Base-by-base conservation (phyloP, 2,888 invertebrate species). In the Tryphoninae sp. region DNA sequence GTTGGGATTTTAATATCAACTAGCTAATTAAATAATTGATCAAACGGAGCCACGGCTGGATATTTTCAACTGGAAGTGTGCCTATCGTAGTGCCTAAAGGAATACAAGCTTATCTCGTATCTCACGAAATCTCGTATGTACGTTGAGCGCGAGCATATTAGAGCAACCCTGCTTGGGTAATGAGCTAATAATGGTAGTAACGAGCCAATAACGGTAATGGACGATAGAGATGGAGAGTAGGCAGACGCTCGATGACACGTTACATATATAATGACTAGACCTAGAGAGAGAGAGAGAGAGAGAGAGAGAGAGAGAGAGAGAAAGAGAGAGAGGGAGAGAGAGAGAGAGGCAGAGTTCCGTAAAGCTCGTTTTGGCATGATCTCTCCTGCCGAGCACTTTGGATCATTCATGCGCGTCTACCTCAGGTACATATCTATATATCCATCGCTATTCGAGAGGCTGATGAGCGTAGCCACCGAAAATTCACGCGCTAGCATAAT, bases 201-300 rank as follows among this genome's bases (percentile, higher is more conserved):
- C 86, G 84, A 87, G 86, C 86, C 88, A 87, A 88, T 89, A 87
- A 88, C 78, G 86, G 84, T 88, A 89, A 89, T 88, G 88, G 87
- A 89, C 86, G 82, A 85, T 80, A 84, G 78, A 71, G 61, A 65
- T 49, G 51, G 23, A 58, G 51, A 40, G 55, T 64, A 71, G 71
- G 49, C 67, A 51, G 74, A 59, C n/a, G 72, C 77, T 68, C 64
- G 74, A 78, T 78, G 69, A 65, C 73, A 71, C 71, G 78, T 55
- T 65, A 75, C 53, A 71, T 78, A 67, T 58, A 55, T 58, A 59
- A 53, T 53, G 19, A 2, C 11, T 7, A 42, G 42, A 8, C 2
- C 7, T 40, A 16, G n/a, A 42, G 22, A 58, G 19, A 22, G 72
- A 9, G 72, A 72, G 33, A 51, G 22, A 49, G 16, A 33, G 22